These are phyloP conservation scores for Ariopsis seemanni DNA, from an alignment of 2,113 vertebrate species.

Conservation along the genomic window DNA sequence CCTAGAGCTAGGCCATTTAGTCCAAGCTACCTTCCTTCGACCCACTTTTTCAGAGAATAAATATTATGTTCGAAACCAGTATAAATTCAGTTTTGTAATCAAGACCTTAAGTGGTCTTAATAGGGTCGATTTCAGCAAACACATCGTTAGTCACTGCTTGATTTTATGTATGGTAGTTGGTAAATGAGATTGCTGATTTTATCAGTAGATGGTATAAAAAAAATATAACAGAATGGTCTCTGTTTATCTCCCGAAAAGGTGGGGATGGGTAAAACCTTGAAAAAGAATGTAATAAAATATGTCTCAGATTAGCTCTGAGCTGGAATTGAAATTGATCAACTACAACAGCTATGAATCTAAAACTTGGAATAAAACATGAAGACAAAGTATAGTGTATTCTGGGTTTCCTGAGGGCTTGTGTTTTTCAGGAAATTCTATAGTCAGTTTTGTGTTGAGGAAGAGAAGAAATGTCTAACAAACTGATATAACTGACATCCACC, in stretches of 20 bases:
- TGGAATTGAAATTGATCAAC: constrained; percentile 63
- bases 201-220: constrained; percentile 37
- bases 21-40: not conserved
- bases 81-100: not conserved
- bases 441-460: constrained; percentile 15
- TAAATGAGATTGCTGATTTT: constrained; percentile 36
- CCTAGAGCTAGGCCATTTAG: not conserved
- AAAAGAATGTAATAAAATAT: constrained; percentile 56
- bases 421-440: constrained; percentile 31
- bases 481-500: too few relatives aligned
- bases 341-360: constrained; percentile 56
- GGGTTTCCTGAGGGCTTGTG: constrained; percentile 14
- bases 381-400: constrained; percentile 28
- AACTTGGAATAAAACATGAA: constrained; percentile 40
- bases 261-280: constrained; percentile 44
- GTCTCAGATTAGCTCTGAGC: constrained; percentile 55
- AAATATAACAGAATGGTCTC: constrained; percentile 46
- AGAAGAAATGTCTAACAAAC: constrained; percentile 33
- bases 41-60: not conserved
- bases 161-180: constrained; percentile 26
- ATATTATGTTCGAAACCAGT: not conserved
- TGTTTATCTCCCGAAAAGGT: constrained; percentile 30
- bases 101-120: constrained; percentile 20
- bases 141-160: constrained; percentile 30
- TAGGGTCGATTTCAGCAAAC: constrained; percentile 10